Percentiles rank a stretch among this genome's conserved stretches.
Evolutionary conservation across 1,140 invertebrate species (phyloP).

Genomic region (Aphidius gifuensis): DNA sequence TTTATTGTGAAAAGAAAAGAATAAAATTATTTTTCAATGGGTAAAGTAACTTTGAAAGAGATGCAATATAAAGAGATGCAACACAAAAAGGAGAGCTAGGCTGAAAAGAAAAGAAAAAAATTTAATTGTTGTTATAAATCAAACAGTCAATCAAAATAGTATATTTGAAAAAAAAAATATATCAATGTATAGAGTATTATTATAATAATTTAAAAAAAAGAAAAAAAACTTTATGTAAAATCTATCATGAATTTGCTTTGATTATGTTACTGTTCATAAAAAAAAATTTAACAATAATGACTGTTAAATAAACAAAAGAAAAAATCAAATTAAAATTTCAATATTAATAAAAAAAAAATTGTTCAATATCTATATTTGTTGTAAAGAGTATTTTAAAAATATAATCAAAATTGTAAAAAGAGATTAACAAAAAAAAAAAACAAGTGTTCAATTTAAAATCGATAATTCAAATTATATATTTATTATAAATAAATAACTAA

Average conservation of each 20-base stretch:
- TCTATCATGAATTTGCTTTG: slow-evolving; percentile 13
- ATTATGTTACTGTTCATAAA: too few species aligned
- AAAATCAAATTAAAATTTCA: too few species aligned
- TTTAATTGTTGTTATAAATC: slow-evolving; percentile 30
- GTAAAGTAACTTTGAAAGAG: background rate
- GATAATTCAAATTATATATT: too few species aligned
- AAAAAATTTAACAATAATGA: too few species aligned
- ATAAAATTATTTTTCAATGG: slow-evolving; percentile 5
- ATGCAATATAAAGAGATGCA: background rate
- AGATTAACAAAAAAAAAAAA: too few species aligned
- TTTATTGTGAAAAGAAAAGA: background rate
- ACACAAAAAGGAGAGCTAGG: background rate
- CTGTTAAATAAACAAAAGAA: too few species aligned
- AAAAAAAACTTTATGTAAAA: slow-evolving; percentile 9
- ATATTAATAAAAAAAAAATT: too few species aligned
- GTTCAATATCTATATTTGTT: too few species aligned
- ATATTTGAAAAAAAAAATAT: slow-evolving; percentile 19
- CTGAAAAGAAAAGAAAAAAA: background rate
- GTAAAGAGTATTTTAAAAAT: too few species aligned
- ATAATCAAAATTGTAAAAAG: too few species aligned
- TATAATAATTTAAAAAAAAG: background rate
- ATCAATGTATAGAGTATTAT: slow-evolving; percentile 13
- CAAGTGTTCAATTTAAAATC: too few species aligned
- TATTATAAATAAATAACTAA: too few species aligned
- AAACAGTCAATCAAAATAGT: slow-evolving; percentile 45